A percentile compares a stretch with the other conserved stretches of the same genome.
Evolutionary conservation across 2,797 vertebrate genomes (phyloP).

Genomic region (Gambusia yucatana): DNA sequence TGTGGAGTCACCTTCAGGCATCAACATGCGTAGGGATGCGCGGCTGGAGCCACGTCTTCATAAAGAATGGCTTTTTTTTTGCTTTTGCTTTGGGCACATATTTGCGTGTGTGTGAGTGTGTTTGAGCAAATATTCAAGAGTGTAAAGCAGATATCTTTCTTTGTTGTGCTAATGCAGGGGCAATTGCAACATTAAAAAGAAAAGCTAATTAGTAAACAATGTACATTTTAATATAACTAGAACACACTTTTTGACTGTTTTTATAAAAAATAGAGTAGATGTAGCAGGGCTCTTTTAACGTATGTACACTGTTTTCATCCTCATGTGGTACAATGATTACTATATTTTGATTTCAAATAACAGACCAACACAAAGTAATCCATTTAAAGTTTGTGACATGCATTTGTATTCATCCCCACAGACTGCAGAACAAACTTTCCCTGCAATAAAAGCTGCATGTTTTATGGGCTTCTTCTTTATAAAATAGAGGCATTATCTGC

Average conservation of each 20-base stretch:
- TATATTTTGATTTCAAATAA: neutral
- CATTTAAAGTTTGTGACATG: neutral
- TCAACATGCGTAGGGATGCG: slow-evolving; percentile 64
- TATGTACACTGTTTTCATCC: neutral
- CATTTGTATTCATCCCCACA: neutral
- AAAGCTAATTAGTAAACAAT: neutral
- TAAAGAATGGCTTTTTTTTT: slow-evolving; percentile 37
- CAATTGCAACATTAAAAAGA: slow-evolving; percentile 14
- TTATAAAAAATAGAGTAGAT: slow-evolving; percentile 12
- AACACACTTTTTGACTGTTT: slow-evolving; percentile 9
- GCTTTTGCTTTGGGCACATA: slow-evolving; percentile 50
- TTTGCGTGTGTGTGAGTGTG: slow-evolving; percentile 41
- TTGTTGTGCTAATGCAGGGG: slow-evolving; percentile 20
- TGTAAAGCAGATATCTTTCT: slow-evolving; percentile 35
- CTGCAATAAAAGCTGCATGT: neutral
- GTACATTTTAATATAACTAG: slow-evolving; percentile 1
- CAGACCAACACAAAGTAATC: neutral
- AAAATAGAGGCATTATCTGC: neutral
- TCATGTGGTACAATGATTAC: neutral
- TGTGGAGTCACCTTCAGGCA: slow-evolving; percentile 65
- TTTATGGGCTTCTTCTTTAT: neutral
- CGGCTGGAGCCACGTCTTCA: slow-evolving; percentile 52
- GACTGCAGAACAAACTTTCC: neutral
- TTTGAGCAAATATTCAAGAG: slow-evolving; percentile 50
- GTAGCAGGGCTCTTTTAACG: neutral